phyloP scores from a whole-genome alignment of 2,113 vertebrate genomes.

The Promerops cafer region DNA sequence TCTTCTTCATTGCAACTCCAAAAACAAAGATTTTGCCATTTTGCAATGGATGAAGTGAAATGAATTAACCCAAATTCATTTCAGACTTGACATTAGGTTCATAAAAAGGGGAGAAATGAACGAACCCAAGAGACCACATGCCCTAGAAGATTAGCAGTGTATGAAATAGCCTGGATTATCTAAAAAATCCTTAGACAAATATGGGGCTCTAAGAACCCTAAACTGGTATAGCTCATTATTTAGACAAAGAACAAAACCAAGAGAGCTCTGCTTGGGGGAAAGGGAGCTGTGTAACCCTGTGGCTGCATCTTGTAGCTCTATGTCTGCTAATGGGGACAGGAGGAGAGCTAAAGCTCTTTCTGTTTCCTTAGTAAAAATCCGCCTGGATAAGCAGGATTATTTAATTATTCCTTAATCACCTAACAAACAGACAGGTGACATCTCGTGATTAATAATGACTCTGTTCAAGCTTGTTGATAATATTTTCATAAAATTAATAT shows the following conservation, averaged over 20 bases:
- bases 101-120: neutral
- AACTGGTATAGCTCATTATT: neutral
- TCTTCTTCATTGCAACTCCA: neutral
- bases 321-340: accelerated
- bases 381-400: neutral
- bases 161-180: neutral
- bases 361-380: neutral
- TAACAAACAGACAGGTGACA: neutral
- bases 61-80: neutral
- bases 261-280: neutral
- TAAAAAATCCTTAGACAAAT: neutral
- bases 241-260: neutral
- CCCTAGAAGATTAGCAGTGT: neutral
- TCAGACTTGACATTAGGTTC: neutral
- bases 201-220: neutral
- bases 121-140: neutral
- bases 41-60: neutral
- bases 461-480: neutral
- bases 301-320: neutral
- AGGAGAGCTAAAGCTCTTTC: neutral
- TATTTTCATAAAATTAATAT: neutral
- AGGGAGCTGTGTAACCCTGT: neutral
- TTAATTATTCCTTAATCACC: neutral
- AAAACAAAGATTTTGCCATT: neutral
- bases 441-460: neutral